Base-by-base conservation (phyloP, 2,888 invertebrate species). In the Drosophila algonquin region DNA sequence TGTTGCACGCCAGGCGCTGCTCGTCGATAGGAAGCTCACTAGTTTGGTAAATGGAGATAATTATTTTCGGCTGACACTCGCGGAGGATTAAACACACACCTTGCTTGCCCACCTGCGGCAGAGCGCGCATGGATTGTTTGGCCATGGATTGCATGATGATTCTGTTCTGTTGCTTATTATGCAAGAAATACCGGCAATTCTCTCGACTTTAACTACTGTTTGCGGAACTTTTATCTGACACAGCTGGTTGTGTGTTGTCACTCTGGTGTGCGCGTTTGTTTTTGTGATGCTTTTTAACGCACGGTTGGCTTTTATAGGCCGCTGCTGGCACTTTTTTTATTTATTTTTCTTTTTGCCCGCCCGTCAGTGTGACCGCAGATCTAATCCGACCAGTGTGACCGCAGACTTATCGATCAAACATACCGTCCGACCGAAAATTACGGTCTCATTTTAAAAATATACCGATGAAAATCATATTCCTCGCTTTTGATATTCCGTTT, bases 41-140 rank as follows among this genome's bases (percentile, higher is more conserved):
- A 32, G 73, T 65, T 68, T 40, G n/a, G 54, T 52, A 47, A 50
- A 27, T n/a, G 21, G 53, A 51, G 40, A 44, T 56, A 6, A 53
- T 58, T 50, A 35, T 48, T 16, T 45, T 53, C 14, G 18, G 8
- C 21, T 2, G n/a, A 46, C 7, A 40, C 32, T n/a, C 16, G 54
- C 24, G 53, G n/a, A 8, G 16, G 48, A 78, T 65, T 40, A 61
- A 58, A 81, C 73, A 81, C 80, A 75, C 80, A 89, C 90, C 90
- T 88, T 90, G 90, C 56, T 86, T 88, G 64, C 79, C 74, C 52
- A 86, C 59, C 59, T 87, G 90, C 16, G 90, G 89, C 69, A 79
- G 64, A 63, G 81, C 75, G 12, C 89, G 86, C 57, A 79, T 70
- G 1, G 81, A 74, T 74, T 89, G 90, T 72, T 84, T 89, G 56